phyloP scores from a whole-genome alignment of 2,888 invertebrate genomes.

The Caenorhabditis afra region DNA sequence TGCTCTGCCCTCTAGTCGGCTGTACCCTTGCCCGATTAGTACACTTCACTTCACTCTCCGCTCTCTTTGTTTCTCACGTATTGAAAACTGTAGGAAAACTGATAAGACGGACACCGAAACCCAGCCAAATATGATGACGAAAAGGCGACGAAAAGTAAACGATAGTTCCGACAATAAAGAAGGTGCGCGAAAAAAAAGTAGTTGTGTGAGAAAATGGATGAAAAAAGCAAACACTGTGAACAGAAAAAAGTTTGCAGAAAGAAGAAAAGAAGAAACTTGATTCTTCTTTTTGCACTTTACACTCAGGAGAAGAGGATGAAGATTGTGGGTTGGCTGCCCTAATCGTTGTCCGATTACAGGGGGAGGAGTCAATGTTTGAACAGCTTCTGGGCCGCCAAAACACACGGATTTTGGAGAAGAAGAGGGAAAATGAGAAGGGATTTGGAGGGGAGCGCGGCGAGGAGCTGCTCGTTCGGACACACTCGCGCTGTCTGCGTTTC shows the following conservation, averaged over 20 bases:
- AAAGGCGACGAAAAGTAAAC: background rate
- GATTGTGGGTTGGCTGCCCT: no score
- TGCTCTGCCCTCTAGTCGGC: slow-evolving; percentile 27
- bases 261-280: slow-evolving; percentile 16
- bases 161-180: no score
- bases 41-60: slow-evolving; percentile 1
- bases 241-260: slow-evolving; percentile 3
- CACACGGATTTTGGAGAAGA: background rate
- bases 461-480: slow-evolving; percentile 18
- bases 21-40: slow-evolving; percentile 20
- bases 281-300: slow-evolving; percentile 23
- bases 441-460: background rate
- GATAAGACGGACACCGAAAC: slow-evolving; percentile 41
- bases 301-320: slow-evolving; percentile 6
- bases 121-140: slow-evolving; percentile 38
- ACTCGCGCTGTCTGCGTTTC: slow-evolving; percentile 14
- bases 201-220: background rate
- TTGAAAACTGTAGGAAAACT: background rate
- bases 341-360: background rate
- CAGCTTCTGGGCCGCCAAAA: background rate
- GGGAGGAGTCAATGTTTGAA: background rate
- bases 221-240: slow-evolving; percentile 2
- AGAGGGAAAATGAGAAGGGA: slow-evolving; percentile 14
- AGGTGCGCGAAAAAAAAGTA: slow-evolving; percentile 1
- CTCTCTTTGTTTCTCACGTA: background rate